Conservation (phyloP, 2,113 vertebrate species). For the Nannobrachium achirus region DNA sequence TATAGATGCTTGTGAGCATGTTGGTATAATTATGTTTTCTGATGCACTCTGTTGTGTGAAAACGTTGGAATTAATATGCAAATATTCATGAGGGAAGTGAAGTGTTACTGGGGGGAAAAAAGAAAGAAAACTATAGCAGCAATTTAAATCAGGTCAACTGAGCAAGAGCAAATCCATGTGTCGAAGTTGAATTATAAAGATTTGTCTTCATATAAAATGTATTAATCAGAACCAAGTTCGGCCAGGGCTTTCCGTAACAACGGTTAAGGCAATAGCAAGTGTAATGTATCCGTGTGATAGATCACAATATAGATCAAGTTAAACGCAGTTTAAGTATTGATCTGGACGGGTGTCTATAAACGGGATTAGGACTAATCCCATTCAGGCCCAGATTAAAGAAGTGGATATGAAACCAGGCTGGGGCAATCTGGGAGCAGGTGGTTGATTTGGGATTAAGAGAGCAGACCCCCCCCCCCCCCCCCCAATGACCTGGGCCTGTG, state of each 20-base stretch:
- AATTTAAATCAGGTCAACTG: constrained; percentile 65
- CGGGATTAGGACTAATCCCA: constrained; percentile 79
- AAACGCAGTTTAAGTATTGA: constrained; percentile 76
- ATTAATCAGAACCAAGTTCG: constrained; percentile 48
- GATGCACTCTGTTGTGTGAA: constrained; percentile 60
- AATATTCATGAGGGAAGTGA: constrained; percentile 56
- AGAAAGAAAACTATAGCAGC: constrained; percentile 17
- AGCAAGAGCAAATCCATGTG: constrained; percentile 24
- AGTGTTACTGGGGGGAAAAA: constrained; percentile 29
- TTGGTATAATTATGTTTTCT: constrained; percentile 68
- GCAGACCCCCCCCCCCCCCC: constrained; percentile 59
- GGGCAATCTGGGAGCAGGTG: constrained; percentile 74
- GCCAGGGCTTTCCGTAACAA: constrained; percentile 51
- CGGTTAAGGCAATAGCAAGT: constrained; percentile 71
- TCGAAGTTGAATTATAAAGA: constrained; percentile 57
- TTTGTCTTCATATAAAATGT: constrained; percentile 41
- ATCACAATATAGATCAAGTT: constrained; percentile 76
- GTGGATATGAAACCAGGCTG: constrained; percentile 63
- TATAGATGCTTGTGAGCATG: constrained; percentile 55
- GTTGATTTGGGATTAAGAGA: constrained; percentile 67
- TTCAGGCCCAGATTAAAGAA: constrained; percentile 71
- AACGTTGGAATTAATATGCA: constrained; percentile 72
- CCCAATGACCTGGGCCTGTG: background rate
- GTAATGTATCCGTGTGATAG: constrained; percentile 68
- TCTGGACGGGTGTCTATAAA: constrained; percentile 77